phyloP scores from a whole-genome alignment of 2,888 invertebrate genomes.

The Thecocarcelia acutangulata region DNA sequence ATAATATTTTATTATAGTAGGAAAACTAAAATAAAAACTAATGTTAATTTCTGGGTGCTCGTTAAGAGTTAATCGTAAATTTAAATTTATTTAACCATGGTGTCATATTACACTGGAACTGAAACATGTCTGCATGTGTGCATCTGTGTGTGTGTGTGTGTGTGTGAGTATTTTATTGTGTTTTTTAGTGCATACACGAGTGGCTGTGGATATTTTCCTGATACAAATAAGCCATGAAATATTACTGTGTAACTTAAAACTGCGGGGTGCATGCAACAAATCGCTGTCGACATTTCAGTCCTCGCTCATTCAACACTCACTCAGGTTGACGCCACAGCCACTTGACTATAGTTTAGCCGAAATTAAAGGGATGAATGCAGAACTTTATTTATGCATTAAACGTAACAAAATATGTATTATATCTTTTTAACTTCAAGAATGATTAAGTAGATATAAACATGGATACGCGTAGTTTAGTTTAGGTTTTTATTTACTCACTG shows the following conservation, averaged over 20 bases:
- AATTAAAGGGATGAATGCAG: conserved; percentile 39
- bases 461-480: conserved; percentile 15
- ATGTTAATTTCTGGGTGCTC: conserved; percentile 56
- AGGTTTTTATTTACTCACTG: conserved; percentile 46
- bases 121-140: conserved; percentile 28
- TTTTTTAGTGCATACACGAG: neutral
- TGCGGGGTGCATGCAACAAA: conserved; percentile 67
- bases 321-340: conserved; percentile 70
- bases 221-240: conserved; percentile 56
- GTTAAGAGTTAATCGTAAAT: conserved; percentile 59
- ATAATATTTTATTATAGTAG: no score
- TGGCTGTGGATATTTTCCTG: conserved; percentile 22
- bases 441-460: conserved; percentile 9
- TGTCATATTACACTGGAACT: conserved; percentile 58
- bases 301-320: conserved; percentile 54
- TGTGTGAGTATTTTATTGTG: neutral
- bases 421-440: conserved; percentile 1
- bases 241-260: conserved; percentile 61
- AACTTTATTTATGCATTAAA: conserved; percentile 27
- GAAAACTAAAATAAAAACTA: conserved; percentile 50
- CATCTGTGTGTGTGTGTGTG: neutral
- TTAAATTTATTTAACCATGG: conserved; percentile 61
- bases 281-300: conserved; percentile 61
- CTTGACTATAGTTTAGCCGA: conserved; percentile 62
- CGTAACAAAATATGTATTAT: conserved; percentile 25